A percentile compares a stretch with the other conserved stretches of the same genome.
These are phyloP conservation scores for Caenorhabditis angaria DNA, from an alignment of 2,888 invertebrate genomes.

Conservation along the genomic window DNA sequence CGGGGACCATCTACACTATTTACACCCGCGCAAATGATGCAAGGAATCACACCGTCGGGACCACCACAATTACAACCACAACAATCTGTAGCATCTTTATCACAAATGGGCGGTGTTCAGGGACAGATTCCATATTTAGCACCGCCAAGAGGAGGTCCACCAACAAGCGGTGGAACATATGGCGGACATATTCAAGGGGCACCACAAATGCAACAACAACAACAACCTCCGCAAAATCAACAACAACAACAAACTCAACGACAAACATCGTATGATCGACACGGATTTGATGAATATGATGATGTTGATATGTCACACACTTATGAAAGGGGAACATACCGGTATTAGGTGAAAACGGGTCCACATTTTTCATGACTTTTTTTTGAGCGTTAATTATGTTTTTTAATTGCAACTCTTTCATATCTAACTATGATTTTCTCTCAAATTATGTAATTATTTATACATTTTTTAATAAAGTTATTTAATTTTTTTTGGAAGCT, in stretches of 20 bases:
- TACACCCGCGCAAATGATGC: constrained; percentile 70
- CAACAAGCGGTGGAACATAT: background rate
- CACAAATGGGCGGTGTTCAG: constrained; percentile 33
- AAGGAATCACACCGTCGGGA: constrained; percentile 42
- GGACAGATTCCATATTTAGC: constrained; percentile 41
- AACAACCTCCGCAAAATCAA: constrained; percentile 10
- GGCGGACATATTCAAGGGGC: background rate
- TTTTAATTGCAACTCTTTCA: no score
- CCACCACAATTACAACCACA: constrained; percentile 36
- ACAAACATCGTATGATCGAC: constrained; percentile 45
- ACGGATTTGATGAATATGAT: constrained; percentile 68
- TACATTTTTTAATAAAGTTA: no score
- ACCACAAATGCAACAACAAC: background rate
- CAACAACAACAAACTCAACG: constrained; percentile 23
- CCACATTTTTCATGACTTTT: constrained; percentile 18
- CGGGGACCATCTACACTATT: constrained; percentile 66
- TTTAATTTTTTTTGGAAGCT: no score
- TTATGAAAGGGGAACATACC: constrained; percentile 48
- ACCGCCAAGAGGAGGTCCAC: constrained; percentile 27
- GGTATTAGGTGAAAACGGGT: constrained; percentile 31
- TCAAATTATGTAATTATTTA: no score
- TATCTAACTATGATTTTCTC: no score
- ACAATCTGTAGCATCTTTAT: constrained; percentile 46
- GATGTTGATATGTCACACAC: constrained; percentile 58
- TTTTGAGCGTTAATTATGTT: constrained; percentile 16